Evolutionary conservation across 2,797 vertebrate species (phyloP), one percentile per base, ranked within the genome.

Genomic region (Channallabes apus): DNA sequence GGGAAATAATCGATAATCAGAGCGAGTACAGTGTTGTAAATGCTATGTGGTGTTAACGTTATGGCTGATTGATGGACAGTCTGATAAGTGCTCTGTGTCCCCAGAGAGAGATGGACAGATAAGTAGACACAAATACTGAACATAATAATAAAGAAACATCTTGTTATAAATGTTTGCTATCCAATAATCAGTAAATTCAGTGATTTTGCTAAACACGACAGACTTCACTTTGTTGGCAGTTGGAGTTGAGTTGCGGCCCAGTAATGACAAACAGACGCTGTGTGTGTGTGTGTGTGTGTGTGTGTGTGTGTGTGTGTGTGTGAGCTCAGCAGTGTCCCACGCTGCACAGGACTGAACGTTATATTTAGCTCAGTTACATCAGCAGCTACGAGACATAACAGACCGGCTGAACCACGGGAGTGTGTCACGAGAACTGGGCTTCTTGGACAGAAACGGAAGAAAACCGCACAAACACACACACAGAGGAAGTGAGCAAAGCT

Each of bases 341-440:
- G 82, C 88, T 61, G 73, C 80, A 87, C 69, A 84, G 76, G 67
- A 79, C 85, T 78, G 46, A 84, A 86, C 14, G 81, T 87, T 94
- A 94, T 92, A 92, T 93, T 94, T 94, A 93, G 93, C 93, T 89
- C 88, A 38, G 85, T 90, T 85, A 88, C 84, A 91, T 94, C 92
- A 93, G 93, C 89, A 89, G 89, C 88, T 85, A 81, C 75, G 75
- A 90, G 88, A 89, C 90, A 92, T 86, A 91, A 92, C 90, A 90
- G 90, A 87, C 90, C 85, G n/a, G 6, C 89, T 86, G 88, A 90
- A 89, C 86, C 81, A 89, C 54, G 51, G 86, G 86, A 91, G 89
- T 90, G 91, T 93, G 94, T 93, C 93, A 94, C 75, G 86, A 88
- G 86, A 87, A 88, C 83, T 85, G 89, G 91, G 90, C 92, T 91